Base-by-base conservation (phyloP, 2,888 invertebrate genomes). In the Cistogaster globosa region DNA sequence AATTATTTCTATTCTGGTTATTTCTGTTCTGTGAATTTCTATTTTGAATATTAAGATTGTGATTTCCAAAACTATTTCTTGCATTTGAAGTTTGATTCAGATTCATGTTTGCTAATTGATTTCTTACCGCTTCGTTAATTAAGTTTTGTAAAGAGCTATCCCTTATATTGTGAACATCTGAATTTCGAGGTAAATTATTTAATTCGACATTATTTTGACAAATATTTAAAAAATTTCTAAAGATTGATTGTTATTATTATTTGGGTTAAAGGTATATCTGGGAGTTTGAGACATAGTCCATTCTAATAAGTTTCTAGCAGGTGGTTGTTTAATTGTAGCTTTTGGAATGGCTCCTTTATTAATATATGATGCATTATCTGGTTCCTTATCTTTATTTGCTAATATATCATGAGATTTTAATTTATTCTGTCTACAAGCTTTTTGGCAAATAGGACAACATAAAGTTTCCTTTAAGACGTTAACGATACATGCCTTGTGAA, bases 401-500 rank as follows among this genome's bases (percentile, higher is more conserved):
- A 67, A 32, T 11, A 67, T 67, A 32, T 67, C 51, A 51, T 67
- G 51, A 9, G 67, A 67, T 18, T 51, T 67, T 7, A 67, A 18
- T 32, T 67, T 67, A 51, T 48, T 67, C 26, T 67, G 67, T 51
- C 67, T 51, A 32, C 48, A 67, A 5, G 67, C 32, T 51, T 67
- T 67, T 8, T 48, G 48, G 16, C 67, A 67, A 20, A 67, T 32
- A 1, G 67, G 67, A 32, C 67, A 67, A 51, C 26, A 22, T 51
- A 51, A 11, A 16, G 51, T 51, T 8, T 48, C 51, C 22, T 32
- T 51, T 32, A 67, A 32, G 1, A 67, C 67, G 3, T 63, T 22
- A n/a, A 63, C 63, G 1, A 63, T 63, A 55, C 22, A 55, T 55
- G 45, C 45, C 16, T 45, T 45, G 16, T 45, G 45, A 45, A 45